Conservation (phyloP, 2,113 vertebrate genomes). For the Thunnus maccoyii region DNA sequence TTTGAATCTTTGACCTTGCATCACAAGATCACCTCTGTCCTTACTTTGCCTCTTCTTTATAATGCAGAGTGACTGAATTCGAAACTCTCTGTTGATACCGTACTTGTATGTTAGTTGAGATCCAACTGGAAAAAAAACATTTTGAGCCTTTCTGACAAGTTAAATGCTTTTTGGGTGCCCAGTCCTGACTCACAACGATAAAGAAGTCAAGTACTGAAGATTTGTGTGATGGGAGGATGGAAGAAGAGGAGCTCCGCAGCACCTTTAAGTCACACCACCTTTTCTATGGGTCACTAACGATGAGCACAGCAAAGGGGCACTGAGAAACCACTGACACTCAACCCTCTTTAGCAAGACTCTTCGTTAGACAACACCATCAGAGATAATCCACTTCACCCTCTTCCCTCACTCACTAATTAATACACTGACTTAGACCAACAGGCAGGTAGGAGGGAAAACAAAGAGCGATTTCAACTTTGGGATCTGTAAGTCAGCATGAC, state of each 20-base stretch:
- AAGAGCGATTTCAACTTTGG: constrained; percentile 38
- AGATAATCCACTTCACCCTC: constrained; percentile 50
- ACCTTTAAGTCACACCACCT: constrained; percentile 49
- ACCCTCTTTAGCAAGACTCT: constrained; percentile 15
- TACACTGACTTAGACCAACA: constrained; percentile 24
- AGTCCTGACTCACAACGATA: background rate
- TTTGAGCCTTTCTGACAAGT: too few relatives aligned
- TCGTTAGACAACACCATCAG: constrained; percentile 49
- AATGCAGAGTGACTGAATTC: too few relatives aligned
- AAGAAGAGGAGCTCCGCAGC: background rate
- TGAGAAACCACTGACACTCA: constrained; percentile 29
- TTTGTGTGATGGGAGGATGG: background rate
- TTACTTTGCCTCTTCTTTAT: background rate
- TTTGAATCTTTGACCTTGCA: background rate
- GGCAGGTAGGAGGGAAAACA: constrained; percentile 56
- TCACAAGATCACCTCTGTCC: background rate
- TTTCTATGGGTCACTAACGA: constrained; percentile 61
- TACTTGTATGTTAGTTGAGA: too few relatives aligned
- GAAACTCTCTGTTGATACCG: too few relatives aligned
- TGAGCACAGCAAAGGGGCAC: constrained; percentile 2
- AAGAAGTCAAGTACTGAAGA: background rate
- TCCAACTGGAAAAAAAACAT: too few relatives aligned
- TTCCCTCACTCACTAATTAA: constrained; percentile 38
- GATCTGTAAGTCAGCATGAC: constrained; percentile 54
- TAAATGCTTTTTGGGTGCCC: background rate